Evolutionary conservation across 2,888 invertebrate genomes (phyloP), one percentile per base, ranked within the genome.

Genomic region (Melolontha melolontha): DNA sequence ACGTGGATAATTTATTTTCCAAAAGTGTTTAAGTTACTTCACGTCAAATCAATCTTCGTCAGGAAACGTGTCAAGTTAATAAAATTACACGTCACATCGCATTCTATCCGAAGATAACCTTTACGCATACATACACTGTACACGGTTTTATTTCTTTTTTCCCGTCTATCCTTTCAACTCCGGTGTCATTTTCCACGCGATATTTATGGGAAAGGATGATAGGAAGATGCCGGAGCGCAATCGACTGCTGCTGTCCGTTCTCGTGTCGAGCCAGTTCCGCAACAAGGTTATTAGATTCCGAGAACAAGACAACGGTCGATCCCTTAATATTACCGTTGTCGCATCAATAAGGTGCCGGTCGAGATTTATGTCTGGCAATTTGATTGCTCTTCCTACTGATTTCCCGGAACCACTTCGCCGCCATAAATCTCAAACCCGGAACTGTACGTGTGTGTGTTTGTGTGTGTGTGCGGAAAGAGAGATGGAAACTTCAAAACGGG

Each of bases 291-390:
- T 76, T 77, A 77, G 75, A 77, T 76, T 76, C 75, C 74, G 71
- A 73, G 74, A 76, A 76, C 76, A 75, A 77, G 75, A 75, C 75
- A 74, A 74, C 75, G 74, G 74, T 74, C 73, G 59, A 47, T 75
- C 74, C 75, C 75, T 62, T 62, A 62, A 64, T 75, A 76, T 76
- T 77, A 78, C 76, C 76, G 78, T 78, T 78, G 78, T 79, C 79
- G 78, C 75, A 79, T 79, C 79, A 79, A 79, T 79, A 79, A 79
- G 79, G 78, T 79, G 78, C 77, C 76, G 76, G 77, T 73, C 73
- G 76, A 76, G 79, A 80, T 80, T 80, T 80, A 80, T 80, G 78
- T 75, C 52, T 73, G 76, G 77, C 79, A 79, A 79, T 80, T 79
- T 78, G 78, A 78, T 78, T 75, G 76, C 75, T 74, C 74, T 73